Conservation (phyloP, 2,888 invertebrate species). For the Sipha maydis region DNA sequence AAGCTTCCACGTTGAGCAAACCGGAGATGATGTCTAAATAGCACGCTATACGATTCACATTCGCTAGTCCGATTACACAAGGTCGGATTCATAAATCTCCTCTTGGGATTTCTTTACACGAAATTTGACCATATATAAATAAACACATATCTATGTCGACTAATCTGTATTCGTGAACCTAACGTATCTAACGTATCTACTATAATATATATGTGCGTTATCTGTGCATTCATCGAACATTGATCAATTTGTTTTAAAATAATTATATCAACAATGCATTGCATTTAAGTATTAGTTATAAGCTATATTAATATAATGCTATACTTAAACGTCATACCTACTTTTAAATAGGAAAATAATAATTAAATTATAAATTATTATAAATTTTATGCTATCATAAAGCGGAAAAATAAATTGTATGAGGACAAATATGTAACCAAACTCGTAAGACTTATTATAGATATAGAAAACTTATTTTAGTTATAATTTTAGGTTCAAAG, state of each 20-base stretch:
- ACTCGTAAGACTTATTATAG: background rate
- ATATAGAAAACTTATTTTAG: background rate
- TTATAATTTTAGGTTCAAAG: background rate
- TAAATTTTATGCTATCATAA: background rate
- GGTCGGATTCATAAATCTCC: slow-evolving; percentile 46
- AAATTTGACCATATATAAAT: background rate
- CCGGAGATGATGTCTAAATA: slow-evolving; percentile 53
- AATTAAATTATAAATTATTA: too few relatives aligned
- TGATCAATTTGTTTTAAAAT: background rate
- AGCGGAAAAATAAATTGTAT: too few relatives aligned
- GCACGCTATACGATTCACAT: slow-evolving; percentile 23
- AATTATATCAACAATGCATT: background rate
- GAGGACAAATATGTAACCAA: too few relatives aligned
- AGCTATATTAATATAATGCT: too few relatives aligned
- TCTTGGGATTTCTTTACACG: slow-evolving; percentile 24
- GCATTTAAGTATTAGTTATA: too few relatives aligned
- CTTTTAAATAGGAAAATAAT: background rate
- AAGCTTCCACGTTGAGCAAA: slow-evolving; percentile 12
- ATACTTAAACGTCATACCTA: background rate
- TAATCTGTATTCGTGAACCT: background rate
- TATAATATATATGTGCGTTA: background rate
- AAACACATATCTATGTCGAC: background rate
- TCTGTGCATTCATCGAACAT: background rate
- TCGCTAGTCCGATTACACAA: slow-evolving; percentile 42
- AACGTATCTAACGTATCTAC: background rate